phyloP scores from a whole-genome alignment of 1,140 invertebrate genomes.

The Macrostomum lignano region DNA sequence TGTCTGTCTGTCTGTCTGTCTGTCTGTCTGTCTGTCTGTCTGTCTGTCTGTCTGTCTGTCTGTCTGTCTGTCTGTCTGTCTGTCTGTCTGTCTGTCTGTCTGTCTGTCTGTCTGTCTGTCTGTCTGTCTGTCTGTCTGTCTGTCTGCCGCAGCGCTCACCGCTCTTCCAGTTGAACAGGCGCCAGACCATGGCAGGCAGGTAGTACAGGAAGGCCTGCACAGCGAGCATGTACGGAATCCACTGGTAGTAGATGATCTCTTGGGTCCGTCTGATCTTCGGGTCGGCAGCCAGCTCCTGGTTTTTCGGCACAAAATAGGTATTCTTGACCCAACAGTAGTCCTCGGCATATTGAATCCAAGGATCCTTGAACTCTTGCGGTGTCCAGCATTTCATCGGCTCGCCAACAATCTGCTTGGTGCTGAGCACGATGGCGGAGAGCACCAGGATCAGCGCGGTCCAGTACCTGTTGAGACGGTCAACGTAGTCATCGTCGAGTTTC shows the following conservation, averaged over 20 bases:
- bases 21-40: no score
- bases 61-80: no score
- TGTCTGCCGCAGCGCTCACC: no score
- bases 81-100: no score
- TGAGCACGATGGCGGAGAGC: neutral
- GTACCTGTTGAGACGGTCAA: neutral
- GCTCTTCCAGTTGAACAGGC: conserved; percentile 29
- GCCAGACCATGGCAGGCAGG: conserved; percentile 32
- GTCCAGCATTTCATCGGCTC: conserved; percentile 10
- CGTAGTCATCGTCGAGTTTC: neutral
- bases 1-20: no score
- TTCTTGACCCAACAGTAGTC: neutral
- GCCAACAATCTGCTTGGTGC: conserved; percentile 2
- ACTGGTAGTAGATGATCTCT: conserved; percentile 32
- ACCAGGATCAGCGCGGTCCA: neutral
- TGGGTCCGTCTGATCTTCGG: no score
- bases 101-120: no score
- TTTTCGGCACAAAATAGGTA: no score
- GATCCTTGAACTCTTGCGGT: conserved; percentile 9
- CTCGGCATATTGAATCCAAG: conserved; percentile 9
- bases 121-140: no score
- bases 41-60: no score
- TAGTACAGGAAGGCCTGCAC: conserved; percentile 33
- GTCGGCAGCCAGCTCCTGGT: no score
- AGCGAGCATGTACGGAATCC: conserved; percentile 32